Conservation (phyloP, 2,113 vertebrate genomes). For the Actenoides hombroni region DNA sequence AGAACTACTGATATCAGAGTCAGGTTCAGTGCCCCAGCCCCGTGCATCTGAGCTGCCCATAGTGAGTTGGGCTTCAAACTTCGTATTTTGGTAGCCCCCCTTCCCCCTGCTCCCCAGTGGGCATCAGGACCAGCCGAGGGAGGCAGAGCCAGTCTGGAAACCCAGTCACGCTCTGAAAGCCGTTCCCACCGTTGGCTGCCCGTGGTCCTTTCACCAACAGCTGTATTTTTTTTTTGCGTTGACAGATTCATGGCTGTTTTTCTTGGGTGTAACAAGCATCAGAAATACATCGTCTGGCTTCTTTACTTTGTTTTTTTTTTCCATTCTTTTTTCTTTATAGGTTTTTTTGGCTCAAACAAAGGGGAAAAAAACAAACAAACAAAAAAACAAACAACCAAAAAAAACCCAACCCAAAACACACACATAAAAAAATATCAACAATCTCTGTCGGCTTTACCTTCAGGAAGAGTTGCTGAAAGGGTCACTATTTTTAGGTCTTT, state of each 20-base stretch:
- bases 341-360: too few relatives aligned
- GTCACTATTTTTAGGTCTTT: neutral
- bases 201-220: neutral
- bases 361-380: neutral
- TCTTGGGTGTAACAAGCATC: slow-evolving; percentile 26
- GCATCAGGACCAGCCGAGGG: neutral
- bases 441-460: neutral
- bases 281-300: neutral
- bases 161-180: neutral
- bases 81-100: neutral
- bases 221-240: neutral
- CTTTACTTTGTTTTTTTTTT: neutral
- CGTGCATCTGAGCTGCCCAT: neutral
- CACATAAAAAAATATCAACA: too few relatives aligned
- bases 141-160: neutral
- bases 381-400: too few relatives aligned
- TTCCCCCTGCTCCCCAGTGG: accelerated
- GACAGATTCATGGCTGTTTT: slow-evolving; percentile 5
- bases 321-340: neutral
- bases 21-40: accelerated
- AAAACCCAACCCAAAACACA: neutral
- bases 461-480: neutral
- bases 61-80: neutral
- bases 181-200: neutral
- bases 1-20: neutral